phyloP scores from a whole-genome alignment of 1,140 invertebrate species.

The Penaeus japonicus region DNA sequence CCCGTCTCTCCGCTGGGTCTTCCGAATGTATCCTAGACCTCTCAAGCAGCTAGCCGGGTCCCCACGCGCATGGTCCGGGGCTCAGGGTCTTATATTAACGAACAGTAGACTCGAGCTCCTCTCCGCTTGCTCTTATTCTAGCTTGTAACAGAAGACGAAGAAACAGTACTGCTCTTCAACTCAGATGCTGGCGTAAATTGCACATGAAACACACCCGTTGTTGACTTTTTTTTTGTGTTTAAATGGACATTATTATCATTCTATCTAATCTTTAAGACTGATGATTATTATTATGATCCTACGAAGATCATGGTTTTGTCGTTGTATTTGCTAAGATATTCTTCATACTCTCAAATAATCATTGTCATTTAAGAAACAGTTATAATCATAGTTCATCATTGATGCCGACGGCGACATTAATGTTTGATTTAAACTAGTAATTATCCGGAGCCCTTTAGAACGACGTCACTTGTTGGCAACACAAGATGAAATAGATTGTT shows the following conservation, averaged over 20 bases:
- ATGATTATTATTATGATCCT: neutral
- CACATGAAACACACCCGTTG: conserved; percentile 36
- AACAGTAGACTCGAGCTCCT: no score
- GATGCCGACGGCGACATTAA: neutral
- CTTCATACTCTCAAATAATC: conserved; percentile 27
- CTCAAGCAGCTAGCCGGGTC: no score
- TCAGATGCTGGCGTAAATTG: conserved; percentile 19
- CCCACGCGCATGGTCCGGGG: no score
- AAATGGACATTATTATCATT: conserved; percentile 10
- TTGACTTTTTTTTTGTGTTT: conserved; percentile 24
- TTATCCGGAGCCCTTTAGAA: conserved; percentile 9
- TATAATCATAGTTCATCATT: neutral
- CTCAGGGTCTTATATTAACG: no score
- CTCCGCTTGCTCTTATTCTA: no score
- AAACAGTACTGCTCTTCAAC: neutral
- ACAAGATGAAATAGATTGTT: neutral
- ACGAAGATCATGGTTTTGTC: neutral
- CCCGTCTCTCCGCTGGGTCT: no score
- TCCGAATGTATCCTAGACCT: no score
- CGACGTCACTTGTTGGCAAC: neutral
- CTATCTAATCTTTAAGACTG: neutral
- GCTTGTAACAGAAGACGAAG: no score
- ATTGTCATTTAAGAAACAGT: conserved; percentile 23
- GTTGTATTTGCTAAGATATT: neutral
- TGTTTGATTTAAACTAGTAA: conserved; percentile 27